Conservation (phyloP, 2,113 vertebrate genomes). For the Oncorhynchus masou region DNA sequence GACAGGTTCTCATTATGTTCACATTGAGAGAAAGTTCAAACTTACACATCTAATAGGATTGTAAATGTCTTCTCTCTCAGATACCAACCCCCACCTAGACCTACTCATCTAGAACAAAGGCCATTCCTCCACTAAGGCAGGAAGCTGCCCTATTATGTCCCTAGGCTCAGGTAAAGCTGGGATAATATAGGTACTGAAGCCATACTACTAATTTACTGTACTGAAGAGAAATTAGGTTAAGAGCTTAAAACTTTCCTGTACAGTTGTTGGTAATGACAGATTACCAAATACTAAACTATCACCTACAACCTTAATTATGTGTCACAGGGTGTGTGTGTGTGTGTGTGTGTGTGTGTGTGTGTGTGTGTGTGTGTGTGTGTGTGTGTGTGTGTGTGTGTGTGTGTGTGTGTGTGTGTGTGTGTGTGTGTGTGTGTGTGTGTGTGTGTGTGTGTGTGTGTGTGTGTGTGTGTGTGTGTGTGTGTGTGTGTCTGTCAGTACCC, state of each 20-base stretch:
- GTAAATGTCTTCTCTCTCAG: neutral
- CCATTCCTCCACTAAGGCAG: slow-evolving; percentile 1
- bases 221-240: neutral
- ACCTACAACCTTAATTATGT: neutral
- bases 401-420: slow-evolving; percentile 1
- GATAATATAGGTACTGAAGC: neutral
- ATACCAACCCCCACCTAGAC: slow-evolving; percentile 23
- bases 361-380: neutral
- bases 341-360: slow-evolving; percentile 1
- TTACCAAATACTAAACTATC: neutral
- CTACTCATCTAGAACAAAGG: slow-evolving; percentile 16
- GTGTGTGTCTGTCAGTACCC: neutral
- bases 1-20: neutral
- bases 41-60: neutral
- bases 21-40: neutral
- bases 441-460: neutral
- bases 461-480: slow-evolving; percentile 10
- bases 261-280: slow-evolving; percentile 4
- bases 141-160: slow-evolving; percentile 2
- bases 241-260: neutral
- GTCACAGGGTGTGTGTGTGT: neutral
- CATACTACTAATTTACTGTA: neutral
- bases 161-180: slow-evolving; percentile 3
- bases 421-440: neutral
- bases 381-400: slow-evolving; percentile 3